Percentiles rank a stretch among this genome's conserved stretches.
These are phyloP conservation scores for Pocillopora verrucosa DNA, from an alignment of 64 coral and sea anemone species.

Conservation along the genomic window DNA sequence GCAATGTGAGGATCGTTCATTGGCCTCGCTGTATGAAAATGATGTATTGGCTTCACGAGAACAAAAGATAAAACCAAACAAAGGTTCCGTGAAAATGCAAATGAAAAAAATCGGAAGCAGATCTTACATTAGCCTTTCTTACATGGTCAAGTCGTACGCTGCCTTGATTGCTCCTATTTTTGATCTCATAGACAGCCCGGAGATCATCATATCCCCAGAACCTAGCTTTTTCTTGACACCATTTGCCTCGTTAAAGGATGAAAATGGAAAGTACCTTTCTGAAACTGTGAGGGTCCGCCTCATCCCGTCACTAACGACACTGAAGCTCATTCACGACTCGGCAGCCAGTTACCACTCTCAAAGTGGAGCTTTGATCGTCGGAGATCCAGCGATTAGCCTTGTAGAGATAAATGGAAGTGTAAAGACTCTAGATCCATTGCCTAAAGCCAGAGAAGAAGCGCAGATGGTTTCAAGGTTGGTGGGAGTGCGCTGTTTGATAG, in stretches of 20 bases:
- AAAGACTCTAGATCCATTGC: not conserved
- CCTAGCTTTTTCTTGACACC: not conserved
- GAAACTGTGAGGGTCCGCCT: conserved; percentile 33
- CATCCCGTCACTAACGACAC: conserved; percentile 37
- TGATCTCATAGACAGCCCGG: conserved; percentile 3
- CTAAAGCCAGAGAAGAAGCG: not conserved
- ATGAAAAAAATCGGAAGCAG: not conserved
- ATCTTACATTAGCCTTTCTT: not conserved
- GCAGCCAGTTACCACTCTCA: not conserved
- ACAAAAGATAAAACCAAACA: not conserved
- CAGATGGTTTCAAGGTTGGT: not conserved
- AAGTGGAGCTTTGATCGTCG: conserved; percentile 13
- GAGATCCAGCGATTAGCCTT: conserved; percentile 21
- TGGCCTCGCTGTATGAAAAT: no score
- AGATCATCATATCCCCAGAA: conserved; percentile 44
- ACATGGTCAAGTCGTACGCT: not conserved
- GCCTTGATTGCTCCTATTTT: not conserved
- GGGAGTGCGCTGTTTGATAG: conserved; percentile 15
- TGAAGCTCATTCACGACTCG: not conserved
- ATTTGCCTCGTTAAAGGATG: conserved; percentile 22
- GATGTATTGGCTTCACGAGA: not conserved
- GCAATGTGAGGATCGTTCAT: no score
- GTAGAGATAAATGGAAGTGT: not conserved
- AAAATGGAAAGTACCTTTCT: conserved; percentile 24
- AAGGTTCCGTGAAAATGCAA: not conserved